These are phyloP conservation scores for Anadara kagoshimensis DNA, from an alignment of 1,140 invertebrate species.

Conservation along the genomic window DNA sequence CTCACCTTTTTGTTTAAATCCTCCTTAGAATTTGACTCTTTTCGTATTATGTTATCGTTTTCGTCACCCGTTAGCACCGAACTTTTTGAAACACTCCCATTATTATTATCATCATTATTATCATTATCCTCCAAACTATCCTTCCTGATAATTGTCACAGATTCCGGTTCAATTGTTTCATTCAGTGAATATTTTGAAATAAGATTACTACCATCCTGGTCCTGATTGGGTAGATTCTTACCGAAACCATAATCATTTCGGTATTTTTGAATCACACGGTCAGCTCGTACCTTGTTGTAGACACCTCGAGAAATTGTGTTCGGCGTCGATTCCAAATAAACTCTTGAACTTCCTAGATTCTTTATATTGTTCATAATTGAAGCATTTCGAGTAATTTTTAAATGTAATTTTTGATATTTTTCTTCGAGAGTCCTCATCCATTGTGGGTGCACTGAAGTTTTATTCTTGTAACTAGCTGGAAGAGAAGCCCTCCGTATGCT, in stretches of 20 bases:
- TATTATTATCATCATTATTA: neutral
- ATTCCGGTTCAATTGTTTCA: neutral
- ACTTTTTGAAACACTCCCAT: neutral
- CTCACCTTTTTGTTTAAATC: constrained; percentile 8
- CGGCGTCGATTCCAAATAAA: constrained; percentile 4
- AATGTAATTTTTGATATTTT: constrained; percentile 52
- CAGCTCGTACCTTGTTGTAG: neutral
- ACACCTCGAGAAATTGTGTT: neutral
- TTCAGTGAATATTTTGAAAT: constrained; percentile 11
- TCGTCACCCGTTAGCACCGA: constrained; percentile 1
- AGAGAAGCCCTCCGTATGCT: too few species aligned
- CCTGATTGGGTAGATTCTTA: neutral
- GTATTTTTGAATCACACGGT: neutral
- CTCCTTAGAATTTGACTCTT: neutral
- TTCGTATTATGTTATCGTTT: neutral
- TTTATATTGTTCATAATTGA: constrained; percentile 34
- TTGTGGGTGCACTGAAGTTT: constrained; percentile 25
- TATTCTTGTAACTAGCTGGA: too few species aligned
- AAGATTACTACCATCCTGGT: constrained; percentile 14
- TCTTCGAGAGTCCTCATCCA: constrained; percentile 58
- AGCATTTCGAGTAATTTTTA: constrained; percentile 43
- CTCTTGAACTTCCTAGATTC: constrained; percentile 23
- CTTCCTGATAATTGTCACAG: neutral
- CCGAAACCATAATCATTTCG: neutral
- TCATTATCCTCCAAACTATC: neutral